These are phyloP conservation scores for Dolomedes plantarius DNA, from an alignment of 2,888 invertebrate species.

Conservation along the genomic window DNA sequence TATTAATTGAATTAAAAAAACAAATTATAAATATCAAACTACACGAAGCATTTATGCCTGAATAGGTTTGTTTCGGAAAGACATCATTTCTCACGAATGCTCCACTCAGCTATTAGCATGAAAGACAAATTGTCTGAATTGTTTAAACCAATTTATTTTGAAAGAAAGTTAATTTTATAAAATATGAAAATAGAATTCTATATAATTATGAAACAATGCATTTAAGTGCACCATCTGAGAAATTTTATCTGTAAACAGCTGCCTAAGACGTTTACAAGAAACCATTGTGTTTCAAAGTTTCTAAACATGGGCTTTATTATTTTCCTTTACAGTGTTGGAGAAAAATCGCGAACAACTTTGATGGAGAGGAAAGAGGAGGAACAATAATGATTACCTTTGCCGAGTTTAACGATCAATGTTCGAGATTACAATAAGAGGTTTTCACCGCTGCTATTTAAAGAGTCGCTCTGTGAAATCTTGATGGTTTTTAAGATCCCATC, in stretches of 20 bases:
- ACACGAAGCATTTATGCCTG: too few species aligned
- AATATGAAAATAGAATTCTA: too few species aligned
- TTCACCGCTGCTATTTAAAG: not conserved
- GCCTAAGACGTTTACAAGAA: not conserved
- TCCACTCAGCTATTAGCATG: too few species aligned
- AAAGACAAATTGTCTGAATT: too few species aligned
- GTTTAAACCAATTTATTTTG: too few species aligned
- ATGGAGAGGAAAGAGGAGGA: not conserved
- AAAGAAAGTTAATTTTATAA: too few species aligned
- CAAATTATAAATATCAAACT: too few species aligned
- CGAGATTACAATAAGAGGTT: not conserved
- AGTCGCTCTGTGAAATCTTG: not conserved
- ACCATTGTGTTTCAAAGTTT: not conserved
- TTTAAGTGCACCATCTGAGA: slow-evolving; percentile 7
- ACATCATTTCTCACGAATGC: too few species aligned
- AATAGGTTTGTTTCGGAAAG: too few species aligned
- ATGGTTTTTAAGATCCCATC: not conserved
- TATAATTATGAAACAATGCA: not conserved
- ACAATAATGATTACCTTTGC: slow-evolving; percentile 5
- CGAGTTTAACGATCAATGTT: not conserved
- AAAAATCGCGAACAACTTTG: not conserved
- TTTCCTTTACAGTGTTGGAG: too few species aligned
- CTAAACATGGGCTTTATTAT: not conserved
- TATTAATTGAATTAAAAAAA: too few species aligned
- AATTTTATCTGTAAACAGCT: not conserved